These are phyloP conservation scores for Sphaerodactylus townsendi DNA, from an alignment of 2,113 vertebrate species.

Conservation along the genomic window DNA sequence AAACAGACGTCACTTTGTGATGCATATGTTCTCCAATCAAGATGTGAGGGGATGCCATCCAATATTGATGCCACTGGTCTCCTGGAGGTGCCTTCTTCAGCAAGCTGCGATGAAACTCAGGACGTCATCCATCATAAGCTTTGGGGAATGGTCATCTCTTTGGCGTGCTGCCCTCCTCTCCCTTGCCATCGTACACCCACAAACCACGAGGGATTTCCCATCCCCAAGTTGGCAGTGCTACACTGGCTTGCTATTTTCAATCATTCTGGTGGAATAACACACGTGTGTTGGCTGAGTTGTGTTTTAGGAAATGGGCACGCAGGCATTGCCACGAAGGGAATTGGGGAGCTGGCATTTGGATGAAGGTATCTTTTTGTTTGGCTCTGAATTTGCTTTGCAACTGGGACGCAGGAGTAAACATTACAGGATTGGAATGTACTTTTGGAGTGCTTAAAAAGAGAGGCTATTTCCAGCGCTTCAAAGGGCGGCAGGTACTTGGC, in stretches of 20 bases:
- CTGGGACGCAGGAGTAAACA: neutral
- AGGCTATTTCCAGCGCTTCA: neutral
- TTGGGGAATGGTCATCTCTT: too few species aligned
- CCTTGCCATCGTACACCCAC: too few species aligned
- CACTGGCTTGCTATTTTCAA: neutral
- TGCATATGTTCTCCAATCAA: too few species aligned
- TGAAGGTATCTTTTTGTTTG: neutral
- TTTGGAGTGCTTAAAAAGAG: fast-evolving
- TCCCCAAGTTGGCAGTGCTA: too few species aligned
- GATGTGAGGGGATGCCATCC: too few species aligned
- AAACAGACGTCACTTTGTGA: too few species aligned
- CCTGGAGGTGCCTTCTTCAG: too few species aligned
- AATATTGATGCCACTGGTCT: too few species aligned
- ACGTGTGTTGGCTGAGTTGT: fast-evolving
- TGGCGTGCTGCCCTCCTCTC: too few species aligned
- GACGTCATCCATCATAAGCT: too few species aligned
- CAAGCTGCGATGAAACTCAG: too few species aligned
- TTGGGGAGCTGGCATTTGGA: neutral
- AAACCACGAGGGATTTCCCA: too few species aligned
- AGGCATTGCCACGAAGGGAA: fast-evolving
- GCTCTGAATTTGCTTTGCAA: neutral
- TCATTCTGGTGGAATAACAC: neutral
- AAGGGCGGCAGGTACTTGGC: neutral
- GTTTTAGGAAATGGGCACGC: fast-evolving
- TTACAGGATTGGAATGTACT: neutral